These are phyloP conservation scores for Tyrophagus putrescentiae DNA, from an alignment of 1,140 invertebrate genomes.

Conservation along the genomic window DNA sequence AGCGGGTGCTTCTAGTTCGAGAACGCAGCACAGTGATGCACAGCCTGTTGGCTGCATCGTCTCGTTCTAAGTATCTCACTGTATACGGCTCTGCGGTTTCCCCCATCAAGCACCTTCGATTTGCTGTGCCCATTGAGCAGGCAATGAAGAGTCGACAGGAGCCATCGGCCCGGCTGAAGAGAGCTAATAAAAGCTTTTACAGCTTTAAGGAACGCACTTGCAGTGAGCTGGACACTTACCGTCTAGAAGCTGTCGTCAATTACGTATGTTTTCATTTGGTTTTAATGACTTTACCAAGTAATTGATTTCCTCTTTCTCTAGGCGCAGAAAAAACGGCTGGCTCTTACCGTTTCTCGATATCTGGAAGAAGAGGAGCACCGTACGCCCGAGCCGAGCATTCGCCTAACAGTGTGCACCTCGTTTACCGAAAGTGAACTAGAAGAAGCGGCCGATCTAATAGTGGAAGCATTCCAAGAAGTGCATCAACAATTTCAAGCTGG, in stretches of 20 bases:
- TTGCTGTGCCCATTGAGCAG: constrained; percentile 41
- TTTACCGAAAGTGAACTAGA: constrained; percentile 25
- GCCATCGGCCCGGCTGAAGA: background rate
- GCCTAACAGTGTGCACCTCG: constrained; percentile 27
- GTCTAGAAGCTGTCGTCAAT: constrained; percentile 46
- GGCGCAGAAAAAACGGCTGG: constrained; percentile 40
- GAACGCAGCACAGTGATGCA: constrained; percentile 28
- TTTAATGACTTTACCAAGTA: background rate
- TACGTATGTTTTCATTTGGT: constrained; percentile 34
- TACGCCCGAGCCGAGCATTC: constrained; percentile 41
- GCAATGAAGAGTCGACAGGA: too few relatives aligned
- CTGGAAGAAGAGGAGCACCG: constrained; percentile 44
- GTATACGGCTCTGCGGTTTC: constrained; percentile 47
- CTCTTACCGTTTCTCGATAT: constrained; percentile 43
- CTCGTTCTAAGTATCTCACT: constrained; percentile 31
- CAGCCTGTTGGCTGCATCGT: constrained; percentile 28
- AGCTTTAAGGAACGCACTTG: too few relatives aligned
- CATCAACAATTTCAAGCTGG: too few relatives aligned
- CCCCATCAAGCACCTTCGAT: constrained; percentile 62
- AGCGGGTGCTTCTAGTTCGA: constrained; percentile 25
- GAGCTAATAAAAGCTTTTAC: background rate
- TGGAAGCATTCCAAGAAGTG: background rate
- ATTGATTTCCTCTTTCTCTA: constrained; percentile 29
- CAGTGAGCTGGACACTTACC: constrained; percentile 34
- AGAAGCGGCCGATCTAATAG: background rate